Evolutionary conservation across 2,113 vertebrate genomes (phyloP), one percentile per base, ranked within the genome.

Genomic region (Lycaon pictus): DNA sequence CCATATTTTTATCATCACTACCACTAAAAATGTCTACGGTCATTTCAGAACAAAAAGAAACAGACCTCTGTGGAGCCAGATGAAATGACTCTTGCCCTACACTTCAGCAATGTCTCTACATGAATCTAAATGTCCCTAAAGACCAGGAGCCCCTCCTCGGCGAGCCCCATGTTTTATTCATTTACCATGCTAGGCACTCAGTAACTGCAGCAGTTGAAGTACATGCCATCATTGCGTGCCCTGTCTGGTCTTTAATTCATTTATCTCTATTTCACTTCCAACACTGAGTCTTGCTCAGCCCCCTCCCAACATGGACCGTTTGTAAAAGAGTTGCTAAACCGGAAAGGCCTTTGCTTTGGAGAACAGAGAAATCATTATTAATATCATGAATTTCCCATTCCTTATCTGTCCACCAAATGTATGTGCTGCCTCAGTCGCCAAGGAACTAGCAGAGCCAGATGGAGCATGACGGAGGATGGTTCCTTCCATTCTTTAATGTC

Each of bases 371-470:
- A 83, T 35, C 58, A 7, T 85, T 82, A 51, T 53, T 71, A 95
- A 85, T 43, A 74, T 22, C 13, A 0, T 63, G 65, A 51, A 16
- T 58, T 94, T 69, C 43, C 67, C 77, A 29, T 63, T 90, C 58
- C 69, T 74, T 92, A 88, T 69, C 55, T 35, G 63, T 79, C 85
- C 11, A 77, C 72, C 82, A 74, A 77, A 96, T 5, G n/a, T 60
- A 86, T 62, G 72, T 69, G 51, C 56, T 77, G 5, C 48, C 92
- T 51, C 32, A 60, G 55, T 56, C 51, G 89, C 89, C 76, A 72
- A 88, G 15, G 29, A 89, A 56, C 87, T 80, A 96, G 74, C 87
- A 97, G 60, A 56, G 62, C 72, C 77, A 94, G 93, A 63, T 25
- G 77, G 58, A 22, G 3, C 11, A n/a, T 51, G 58, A 77, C 0